Percentiles rank a stretch among this genome's conserved stretches.
phyloP scores from a whole-genome alignment of 2,113 vertebrate species.

The Hoplias malabaricus region DNA sequence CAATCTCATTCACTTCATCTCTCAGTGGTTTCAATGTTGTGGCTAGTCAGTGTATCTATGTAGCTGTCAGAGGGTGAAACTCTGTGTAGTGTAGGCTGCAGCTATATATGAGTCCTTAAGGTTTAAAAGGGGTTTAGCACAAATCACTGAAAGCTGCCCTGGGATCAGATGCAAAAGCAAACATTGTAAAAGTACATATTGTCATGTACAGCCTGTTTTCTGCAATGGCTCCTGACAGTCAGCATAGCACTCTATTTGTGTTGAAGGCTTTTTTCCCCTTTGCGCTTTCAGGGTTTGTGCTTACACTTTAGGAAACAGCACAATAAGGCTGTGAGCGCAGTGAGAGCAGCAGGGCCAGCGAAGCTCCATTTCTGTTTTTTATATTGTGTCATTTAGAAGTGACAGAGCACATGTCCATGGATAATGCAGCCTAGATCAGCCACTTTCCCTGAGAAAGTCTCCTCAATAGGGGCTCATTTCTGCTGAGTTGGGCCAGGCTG shows the following conservation, averaged over 20 bases:
- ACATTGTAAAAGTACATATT: background rate
- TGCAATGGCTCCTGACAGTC: conserved; percentile 2
- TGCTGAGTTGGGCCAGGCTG: conserved; percentile 37
- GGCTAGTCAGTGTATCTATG: too few species aligned
- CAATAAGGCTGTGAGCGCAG: conserved; percentile 3
- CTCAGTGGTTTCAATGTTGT: too few species aligned
- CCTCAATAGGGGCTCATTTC: conserved; percentile 27
- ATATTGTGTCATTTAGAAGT: conserved; percentile 28
- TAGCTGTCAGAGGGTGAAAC: background rate
- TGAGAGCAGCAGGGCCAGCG: background rate
- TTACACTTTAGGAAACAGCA: conserved; percentile 20
- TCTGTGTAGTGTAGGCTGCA: background rate
- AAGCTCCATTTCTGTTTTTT: conserved; percentile 8
- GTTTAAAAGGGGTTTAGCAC: background rate
- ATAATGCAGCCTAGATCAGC: conserved; percentile 35
- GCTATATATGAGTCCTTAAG: background rate
- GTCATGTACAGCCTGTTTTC: background rate
- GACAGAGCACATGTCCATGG: conserved; percentile 7
- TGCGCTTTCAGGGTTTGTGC: conserved; percentile 29
- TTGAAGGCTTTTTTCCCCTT: background rate
- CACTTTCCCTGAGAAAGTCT: conserved; percentile 40
- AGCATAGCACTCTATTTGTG: conserved; percentile 1
- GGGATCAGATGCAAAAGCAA: background rate
- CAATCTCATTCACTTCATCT: too few species aligned
- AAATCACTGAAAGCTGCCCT: background rate